Evolutionary conservation across 2,888 invertebrate species (phyloP).

Genomic region (Molorchus minor): DNA sequence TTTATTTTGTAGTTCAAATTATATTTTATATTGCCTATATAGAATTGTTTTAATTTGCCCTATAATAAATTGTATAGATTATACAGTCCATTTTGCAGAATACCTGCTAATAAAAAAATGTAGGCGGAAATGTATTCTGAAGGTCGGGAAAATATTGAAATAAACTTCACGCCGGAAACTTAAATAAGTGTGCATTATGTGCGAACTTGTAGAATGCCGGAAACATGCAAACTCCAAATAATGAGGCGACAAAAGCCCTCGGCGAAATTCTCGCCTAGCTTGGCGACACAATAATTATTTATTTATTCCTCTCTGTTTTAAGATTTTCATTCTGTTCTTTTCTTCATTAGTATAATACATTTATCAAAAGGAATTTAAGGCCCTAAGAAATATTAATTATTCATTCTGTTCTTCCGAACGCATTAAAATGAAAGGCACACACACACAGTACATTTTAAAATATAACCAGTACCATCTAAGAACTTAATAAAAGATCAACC

Average conservation of each 20-base stretch:
- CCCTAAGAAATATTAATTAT: conserved; percentile 18
- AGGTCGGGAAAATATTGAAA: not conserved
- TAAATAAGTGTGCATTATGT: conserved; percentile 5
- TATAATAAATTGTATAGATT: no score
- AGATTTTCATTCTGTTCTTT: conserved; percentile 21
- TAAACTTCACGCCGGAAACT: not conserved
- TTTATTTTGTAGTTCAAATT: no score
- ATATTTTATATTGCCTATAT: no score
- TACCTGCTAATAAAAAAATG: no score
- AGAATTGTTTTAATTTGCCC: no score
- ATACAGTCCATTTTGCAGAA: no score
- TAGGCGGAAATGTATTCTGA: not conserved
- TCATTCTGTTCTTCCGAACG: conserved; percentile 17
- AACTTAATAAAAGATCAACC: conserved; percentile 22
- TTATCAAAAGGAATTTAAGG: conserved; percentile 20
- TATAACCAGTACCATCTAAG: not conserved
- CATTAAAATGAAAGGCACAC: conserved; percentile 14
- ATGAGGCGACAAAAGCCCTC: conserved; percentile 21
- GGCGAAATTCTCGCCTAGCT: conserved; percentile 6
- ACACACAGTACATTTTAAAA: not conserved
- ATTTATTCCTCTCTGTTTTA: conserved; percentile 24
- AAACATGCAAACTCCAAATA: conserved; percentile 23
- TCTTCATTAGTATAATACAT: conserved; percentile 23
- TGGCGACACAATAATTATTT: conserved; percentile 19
- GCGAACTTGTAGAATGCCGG: conserved; percentile 9